Evolutionary conservation across 2,888 invertebrate genomes (phyloP).

Genomic region (Synergus itoensis): DNA sequence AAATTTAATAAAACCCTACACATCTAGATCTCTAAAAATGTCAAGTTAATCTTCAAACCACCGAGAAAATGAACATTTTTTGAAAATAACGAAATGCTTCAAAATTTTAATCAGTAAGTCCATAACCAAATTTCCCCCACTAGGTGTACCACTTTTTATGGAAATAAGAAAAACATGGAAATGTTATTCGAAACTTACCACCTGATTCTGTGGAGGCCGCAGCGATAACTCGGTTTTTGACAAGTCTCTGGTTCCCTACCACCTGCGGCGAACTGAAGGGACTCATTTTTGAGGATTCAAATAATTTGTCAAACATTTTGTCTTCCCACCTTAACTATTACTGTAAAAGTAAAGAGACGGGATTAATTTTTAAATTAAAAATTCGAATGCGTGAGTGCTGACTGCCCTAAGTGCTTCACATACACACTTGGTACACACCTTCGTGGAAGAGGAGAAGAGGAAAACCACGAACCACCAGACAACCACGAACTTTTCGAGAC

Average conservation of each 20-base stretch:
- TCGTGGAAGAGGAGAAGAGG: neutral
- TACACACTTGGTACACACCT: constrained; percentile 36
- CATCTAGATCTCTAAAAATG: neutral
- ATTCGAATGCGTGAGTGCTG: constrained; percentile 18
- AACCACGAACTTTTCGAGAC: neutral
- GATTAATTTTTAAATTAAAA: constrained; percentile 18
- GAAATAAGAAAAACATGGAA: neutral
- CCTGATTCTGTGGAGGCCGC: constrained; percentile 73
- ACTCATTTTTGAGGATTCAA: constrained; percentile 77
- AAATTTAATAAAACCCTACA: neutral
- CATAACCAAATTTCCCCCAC: neutral
- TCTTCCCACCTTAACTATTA: constrained; percentile 50
- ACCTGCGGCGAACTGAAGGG: constrained; percentile 69
- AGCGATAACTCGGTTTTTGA: constrained; percentile 75
- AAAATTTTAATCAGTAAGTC: neutral
- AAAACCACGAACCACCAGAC: neutral
- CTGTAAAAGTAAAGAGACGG: constrained; percentile 47
- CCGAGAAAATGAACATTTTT: neutral
- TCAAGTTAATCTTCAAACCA: neutral
- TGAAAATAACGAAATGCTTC: neutral
- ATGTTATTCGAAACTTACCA: constrained; percentile 67
- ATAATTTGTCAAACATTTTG: constrained; percentile 77
- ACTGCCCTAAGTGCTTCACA: neutral
- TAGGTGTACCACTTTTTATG: neutral
- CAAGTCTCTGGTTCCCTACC: constrained; percentile 72